Evolutionary conservation across 2,888 invertebrate genomes (phyloP).

Genomic region (Exocentrus adspersus): DNA sequence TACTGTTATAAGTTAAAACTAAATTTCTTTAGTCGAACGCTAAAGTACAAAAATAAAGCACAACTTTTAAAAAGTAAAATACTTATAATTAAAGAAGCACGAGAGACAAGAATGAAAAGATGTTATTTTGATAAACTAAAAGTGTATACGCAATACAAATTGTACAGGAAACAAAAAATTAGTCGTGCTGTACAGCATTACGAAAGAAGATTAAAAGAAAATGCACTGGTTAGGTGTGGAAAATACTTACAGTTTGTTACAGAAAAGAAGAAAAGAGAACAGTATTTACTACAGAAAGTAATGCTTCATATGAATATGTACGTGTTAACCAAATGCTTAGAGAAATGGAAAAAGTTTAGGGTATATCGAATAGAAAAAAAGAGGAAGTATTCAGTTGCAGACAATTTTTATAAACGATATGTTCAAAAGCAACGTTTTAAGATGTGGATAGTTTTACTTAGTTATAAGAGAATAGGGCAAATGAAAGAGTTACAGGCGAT

Average conservation of each 20-base stretch:
- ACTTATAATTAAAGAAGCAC: slow-evolving; percentile 8
- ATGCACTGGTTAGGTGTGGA: slow-evolving; percentile 23
- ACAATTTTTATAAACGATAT: slow-evolving; percentile 1
- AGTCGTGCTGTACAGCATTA: slow-evolving; percentile 4
- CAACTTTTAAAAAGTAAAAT: slow-evolving; percentile 18
- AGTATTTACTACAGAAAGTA: slow-evolving; percentile 3
- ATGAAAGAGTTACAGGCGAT: slow-evolving; percentile 1
- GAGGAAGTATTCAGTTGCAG: slow-evolving; percentile 14
- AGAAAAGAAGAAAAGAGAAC: slow-evolving; percentile 28
- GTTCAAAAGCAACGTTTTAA: slow-evolving; percentile 4
- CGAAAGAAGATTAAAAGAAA: slow-evolving; percentile 30
- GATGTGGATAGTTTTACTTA: slow-evolving; percentile 4
- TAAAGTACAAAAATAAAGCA: slow-evolving; percentile 27
- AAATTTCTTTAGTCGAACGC: slow-evolving; percentile 37
- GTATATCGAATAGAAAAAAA: slow-evolving; percentile 27
- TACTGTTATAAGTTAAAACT: slow-evolving; percentile 38
- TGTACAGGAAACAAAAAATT: slow-evolving; percentile 24
- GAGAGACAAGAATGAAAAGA: slow-evolving; percentile 22
- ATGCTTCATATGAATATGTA: slow-evolving; percentile 11
- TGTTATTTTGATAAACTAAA: slow-evolving; percentile 26
- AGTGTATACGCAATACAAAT: slow-evolving; percentile 18
- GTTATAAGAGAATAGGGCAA: slow-evolving; percentile 4
- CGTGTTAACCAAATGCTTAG: slow-evolving; percentile 25
- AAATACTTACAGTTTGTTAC: slow-evolving; percentile 21
- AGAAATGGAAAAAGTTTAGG: slow-evolving; percentile 36